Base-by-base conservation (phyloP, 2,797 vertebrate genomes). In the Loriculus beryllinus region DNA sequence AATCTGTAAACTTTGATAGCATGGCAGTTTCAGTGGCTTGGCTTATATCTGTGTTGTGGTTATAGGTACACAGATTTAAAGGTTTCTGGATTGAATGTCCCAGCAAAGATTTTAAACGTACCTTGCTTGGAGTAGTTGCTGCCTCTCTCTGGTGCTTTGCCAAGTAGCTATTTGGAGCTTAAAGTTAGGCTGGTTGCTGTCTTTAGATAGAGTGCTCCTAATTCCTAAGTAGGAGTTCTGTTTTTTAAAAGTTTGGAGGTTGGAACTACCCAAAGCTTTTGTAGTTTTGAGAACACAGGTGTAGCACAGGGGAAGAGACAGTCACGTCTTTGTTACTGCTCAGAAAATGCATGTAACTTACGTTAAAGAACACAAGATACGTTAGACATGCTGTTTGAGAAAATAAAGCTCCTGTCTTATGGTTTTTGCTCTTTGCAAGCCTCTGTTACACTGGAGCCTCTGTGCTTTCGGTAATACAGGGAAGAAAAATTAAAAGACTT, bases 1-100 rank as follows among this genome's bases (percentile, higher is more conserved):
- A 96, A 93, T 97, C 97, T 96, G 54, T 70, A 93, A 92, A 85
- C 93, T 94, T 93, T 70, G 95, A 93, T 96, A 96, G 95, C 51
- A 5, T 90, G 4, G 67, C 95, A 90, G 88, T 87, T 94, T 94
- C 76, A 33, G 78, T 90, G 67, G 45, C 49, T 82, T 87, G 88
- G n/a, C 45, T 90, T 15, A 2, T 85, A 33, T 28, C 42, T 64
- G 15, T 49, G 6, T 54, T 60, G 80, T 62, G 51, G 60, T 67
- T 77, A 33, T 31, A 51, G 54, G 23, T 78, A 31, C 45, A 22
- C 3, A 42, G 52, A 70, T 86, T 60, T 75, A 63, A 88, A 65
- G 37, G 28, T 82, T 65, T 48, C 57, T 63, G 67, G 60, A 35
- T 63, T 70, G 31, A 48, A 56, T 67, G 63, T 82, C 42, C 59